Evolutionary conservation across 2,113 vertebrate genomes (phyloP).

Genomic region (Corythornis cristatus): DNA sequence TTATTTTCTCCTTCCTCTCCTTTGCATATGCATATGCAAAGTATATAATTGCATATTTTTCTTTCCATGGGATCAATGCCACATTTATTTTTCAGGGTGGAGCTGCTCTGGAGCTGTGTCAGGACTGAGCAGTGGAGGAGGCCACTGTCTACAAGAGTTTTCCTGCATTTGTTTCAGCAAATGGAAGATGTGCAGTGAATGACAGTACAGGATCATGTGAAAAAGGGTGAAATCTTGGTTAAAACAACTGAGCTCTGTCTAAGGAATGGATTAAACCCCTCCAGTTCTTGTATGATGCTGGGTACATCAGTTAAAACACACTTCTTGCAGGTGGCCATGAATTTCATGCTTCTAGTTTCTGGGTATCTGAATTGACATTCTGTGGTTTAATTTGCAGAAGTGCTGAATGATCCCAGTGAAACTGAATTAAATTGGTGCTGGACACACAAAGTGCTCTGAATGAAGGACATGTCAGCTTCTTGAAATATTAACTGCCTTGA

Average conservation of each 20-base stretch:
- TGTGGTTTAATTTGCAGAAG: conserved; percentile 45
- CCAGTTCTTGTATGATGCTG: not conserved
- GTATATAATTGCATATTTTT: conserved; percentile 36
- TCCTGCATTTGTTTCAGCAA: conserved; percentile 9
- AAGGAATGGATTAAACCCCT: not conserved
- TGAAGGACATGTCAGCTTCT: not conserved
- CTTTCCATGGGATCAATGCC: conserved; percentile 27
- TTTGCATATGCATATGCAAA: conserved; percentile 49
- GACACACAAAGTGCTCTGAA: not conserved
- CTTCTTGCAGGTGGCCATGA: not conserved
- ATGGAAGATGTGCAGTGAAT: not conserved
- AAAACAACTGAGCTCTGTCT: not conserved
- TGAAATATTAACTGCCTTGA: not conserved
- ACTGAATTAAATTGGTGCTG: not conserved
- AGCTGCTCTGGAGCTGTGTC: conserved; percentile 43
- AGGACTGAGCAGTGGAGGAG: not conserved
- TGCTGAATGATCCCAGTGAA: conserved; percentile 15
- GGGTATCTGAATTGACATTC: not conserved
- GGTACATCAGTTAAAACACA: conserved; percentile 14
- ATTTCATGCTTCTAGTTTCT: not conserved
- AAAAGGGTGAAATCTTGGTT: not conserved
- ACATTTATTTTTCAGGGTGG: conserved; percentile 45
- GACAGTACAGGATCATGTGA: not conserved
- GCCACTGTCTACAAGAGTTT: not conserved
- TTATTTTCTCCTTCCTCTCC: conserved; percentile 46